Percentiles rank a stretch among this genome's conserved stretches.
Evolutionary conservation across 2,113 vertebrate genomes (phyloP).

Genomic region (Eudyptes chrysolophus): DNA sequence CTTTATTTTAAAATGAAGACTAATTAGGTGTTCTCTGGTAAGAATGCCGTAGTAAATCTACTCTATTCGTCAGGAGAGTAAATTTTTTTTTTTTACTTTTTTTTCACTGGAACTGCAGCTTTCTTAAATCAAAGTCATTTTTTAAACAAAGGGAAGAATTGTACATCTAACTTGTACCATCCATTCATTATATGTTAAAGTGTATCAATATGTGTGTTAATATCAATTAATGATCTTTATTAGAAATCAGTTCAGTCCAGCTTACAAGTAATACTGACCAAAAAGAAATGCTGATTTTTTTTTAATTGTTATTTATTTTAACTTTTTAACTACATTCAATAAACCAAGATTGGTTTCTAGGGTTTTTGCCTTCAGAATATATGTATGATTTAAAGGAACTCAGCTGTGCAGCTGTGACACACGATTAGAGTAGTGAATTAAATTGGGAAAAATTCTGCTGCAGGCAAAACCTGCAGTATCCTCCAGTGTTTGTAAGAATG

Average conservation of each 20-base stretch:
- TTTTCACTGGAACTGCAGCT: background rate
- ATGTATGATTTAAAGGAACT: constrained; percentile 18
- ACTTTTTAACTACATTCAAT: background rate
- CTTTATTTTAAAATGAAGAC: background rate
- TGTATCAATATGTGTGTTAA: background rate
- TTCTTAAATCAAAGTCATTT: background rate
- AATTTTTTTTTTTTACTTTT: background rate
- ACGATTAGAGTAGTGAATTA: constrained; percentile 49
- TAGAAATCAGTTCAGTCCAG: background rate
- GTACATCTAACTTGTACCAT: background rate
- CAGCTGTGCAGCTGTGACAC: constrained; percentile 24
- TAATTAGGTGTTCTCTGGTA: background rate
- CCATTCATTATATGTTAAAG: background rate
- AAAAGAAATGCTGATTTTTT: background rate
- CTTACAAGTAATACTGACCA: background rate
- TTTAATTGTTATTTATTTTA: background rate
- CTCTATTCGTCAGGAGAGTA: background rate
- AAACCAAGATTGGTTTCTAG: background rate
- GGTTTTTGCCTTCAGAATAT: background rate
- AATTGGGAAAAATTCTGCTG: constrained; percentile 44
- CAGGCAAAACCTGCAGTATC: background rate
- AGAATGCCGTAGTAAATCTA: background rate
- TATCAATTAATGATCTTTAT: background rate
- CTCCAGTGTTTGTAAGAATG: background rate
- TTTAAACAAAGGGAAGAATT: background rate